A percentile compares a stretch with the other conserved stretches of the same genome.
Evolutionary conservation across 2,797 vertebrate species (phyloP).

Genomic region (Decapterus maruadsi): DNA sequence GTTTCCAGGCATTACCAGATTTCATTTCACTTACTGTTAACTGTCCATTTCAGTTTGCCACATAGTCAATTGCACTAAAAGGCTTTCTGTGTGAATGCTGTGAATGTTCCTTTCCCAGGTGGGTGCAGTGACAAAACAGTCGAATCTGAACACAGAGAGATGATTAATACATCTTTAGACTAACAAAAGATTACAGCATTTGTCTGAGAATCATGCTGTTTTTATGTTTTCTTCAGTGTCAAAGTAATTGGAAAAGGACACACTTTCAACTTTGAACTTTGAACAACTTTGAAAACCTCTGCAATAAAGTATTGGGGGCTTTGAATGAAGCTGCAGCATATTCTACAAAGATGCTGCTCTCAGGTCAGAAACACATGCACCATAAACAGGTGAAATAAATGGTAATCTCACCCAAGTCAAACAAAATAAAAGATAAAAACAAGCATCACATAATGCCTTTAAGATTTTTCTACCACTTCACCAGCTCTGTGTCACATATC

Average conservation of each 20-base stretch:
- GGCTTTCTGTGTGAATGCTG: not conserved
- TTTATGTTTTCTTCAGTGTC: not conserved
- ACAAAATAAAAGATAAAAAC: slow-evolving; percentile 14
- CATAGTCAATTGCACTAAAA: slow-evolving; percentile 13
- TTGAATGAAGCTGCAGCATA: slow-evolving; percentile 30
- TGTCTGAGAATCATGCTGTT: too few species aligned
- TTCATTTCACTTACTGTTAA: slow-evolving; percentile 32
- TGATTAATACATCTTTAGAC: not conserved
- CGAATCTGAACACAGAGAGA: not conserved
- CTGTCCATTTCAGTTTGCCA: slow-evolving; percentile 9
- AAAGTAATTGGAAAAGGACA: too few species aligned
- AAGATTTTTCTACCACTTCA: slow-evolving; percentile 59
- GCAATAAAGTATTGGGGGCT: slow-evolving; percentile 5
- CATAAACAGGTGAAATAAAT: slow-evolving; percentile 12
- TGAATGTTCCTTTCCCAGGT: not conserved
- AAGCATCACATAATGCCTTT: slow-evolving; percentile 69
- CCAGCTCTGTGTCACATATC: slow-evolving; percentile 58
- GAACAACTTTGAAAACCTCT: slow-evolving; percentile 10
- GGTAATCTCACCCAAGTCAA: slow-evolving; percentile 11
- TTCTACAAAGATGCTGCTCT: slow-evolving; percentile 38
- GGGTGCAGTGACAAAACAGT: too few species aligned
- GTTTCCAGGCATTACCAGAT: slow-evolving; percentile 44
- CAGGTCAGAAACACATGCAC: slow-evolving; percentile 52
- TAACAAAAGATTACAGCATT: not conserved
- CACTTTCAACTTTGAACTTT: too few species aligned